A percentile compares a stretch with the other conserved stretches of the same genome.
These are phyloP conservation scores for Piscicola geometra DNA, from an alignment of 2,888 invertebrate genomes.

Conservation along the genomic window DNA sequence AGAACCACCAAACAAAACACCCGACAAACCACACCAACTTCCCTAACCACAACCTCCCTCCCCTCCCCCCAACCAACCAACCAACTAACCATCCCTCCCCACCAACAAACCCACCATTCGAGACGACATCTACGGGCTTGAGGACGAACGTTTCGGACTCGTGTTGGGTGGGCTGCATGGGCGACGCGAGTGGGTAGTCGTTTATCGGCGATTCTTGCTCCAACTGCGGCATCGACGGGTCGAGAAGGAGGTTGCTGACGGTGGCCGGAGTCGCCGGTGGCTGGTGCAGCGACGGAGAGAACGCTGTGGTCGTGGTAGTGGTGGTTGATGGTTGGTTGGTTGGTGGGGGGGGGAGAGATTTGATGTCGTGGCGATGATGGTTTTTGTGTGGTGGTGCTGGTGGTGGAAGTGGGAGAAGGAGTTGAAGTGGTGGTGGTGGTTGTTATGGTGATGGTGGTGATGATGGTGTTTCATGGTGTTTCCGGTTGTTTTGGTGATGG, in stretches of 20 bases:
- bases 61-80: no score
- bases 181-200: not conserved
- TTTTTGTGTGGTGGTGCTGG: not conserved
- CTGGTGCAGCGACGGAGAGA: slow-evolving; percentile 2
- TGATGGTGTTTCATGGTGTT: no score
- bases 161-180: not conserved
- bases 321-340: not conserved
- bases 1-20: no score
- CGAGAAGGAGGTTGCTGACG: not conserved
- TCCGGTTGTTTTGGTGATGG: no score
- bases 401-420: no score
- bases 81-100: no score
- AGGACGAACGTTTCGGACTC: slow-evolving; percentile 26
- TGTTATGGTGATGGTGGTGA: no score
- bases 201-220: slow-evolving; percentile 14
- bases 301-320: not conserved
- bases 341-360: not conserved
- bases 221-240: slow-evolving; percentile 28
- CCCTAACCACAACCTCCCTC: no score
- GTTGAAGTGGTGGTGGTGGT: no score
- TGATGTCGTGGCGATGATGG: not conserved
- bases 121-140: slow-evolving; percentile 26
- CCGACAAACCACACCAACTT: no score
- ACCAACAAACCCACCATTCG: slow-evolving; percentile 5
- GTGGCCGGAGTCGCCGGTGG: not conserved